Evolutionary conservation across 2,888 invertebrate genomes (phyloP), one percentile per base, ranked within the genome.

Genomic region (Hirtodrosophila alboralis): DNA sequence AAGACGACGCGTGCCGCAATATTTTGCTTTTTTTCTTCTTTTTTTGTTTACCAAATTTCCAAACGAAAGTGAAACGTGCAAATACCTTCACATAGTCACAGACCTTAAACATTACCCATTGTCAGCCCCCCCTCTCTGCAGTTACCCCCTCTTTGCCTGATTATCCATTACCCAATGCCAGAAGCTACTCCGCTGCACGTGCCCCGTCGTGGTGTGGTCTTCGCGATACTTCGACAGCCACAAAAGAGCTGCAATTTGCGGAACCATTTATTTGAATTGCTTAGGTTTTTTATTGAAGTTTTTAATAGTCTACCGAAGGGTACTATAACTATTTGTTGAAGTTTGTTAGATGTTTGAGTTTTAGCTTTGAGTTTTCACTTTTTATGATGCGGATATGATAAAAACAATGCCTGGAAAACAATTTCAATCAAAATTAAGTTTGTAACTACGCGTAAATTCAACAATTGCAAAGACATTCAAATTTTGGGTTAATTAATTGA

Each of bases 31-130:
- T n/a, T n/a, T n/a, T n/a, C n/a, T n/a, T n/a, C n/a, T 43, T 58
- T 31, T 36, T 31, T 7, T 14, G 38, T 14, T 8, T 14, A 28
- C 12, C 30, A 21, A 44, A 26, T 59, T 53, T 57, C 56, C 48
- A 53, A 77, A 71, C 45, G 78, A 77, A 77, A 77, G 77, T 77
- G 78, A 84, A 84, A 84, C 81, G 72, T 75, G 83, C 80, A 54
- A 64, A 79, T 75, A 52, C 47, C 59, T 65, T 14, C 13, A 51
- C 74, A 71, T 63, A 61, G 37, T 9, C 14, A 12, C 33, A 43
- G 26, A 26, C 37, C 26, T 41, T 30, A 26, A 6, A 14, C 41
- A 49, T 49, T 41, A 18, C 18, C 14, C 45, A 60, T 31, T 45
- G 28, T 13, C 33, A 51, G n/a, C n/a, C n/a, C n/a, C n/a, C n/a